These are phyloP conservation scores for Willowsia nigromaculata DNA, from an alignment of 2,888 invertebrate species.

Conservation along the genomic window DNA sequence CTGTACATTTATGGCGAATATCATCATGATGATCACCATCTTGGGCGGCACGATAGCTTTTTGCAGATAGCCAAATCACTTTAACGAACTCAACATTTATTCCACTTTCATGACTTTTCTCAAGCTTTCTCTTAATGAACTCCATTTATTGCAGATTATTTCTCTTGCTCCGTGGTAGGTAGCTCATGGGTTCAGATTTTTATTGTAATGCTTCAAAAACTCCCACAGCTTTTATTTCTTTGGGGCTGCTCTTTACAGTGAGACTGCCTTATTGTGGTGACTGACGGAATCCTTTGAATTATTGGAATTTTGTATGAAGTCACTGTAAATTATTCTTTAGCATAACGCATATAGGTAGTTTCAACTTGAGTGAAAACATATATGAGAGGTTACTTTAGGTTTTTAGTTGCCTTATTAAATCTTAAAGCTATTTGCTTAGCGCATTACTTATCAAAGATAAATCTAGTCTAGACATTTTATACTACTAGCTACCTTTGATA, in stretches of 20 bases:
- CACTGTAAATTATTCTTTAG: no score
- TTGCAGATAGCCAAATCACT: constrained; percentile 21
- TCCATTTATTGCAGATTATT: constrained; percentile 53
- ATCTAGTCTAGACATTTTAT: no score
- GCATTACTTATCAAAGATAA: no score
- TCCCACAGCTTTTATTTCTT: constrained; percentile 5
- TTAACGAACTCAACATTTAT: constrained; percentile 59
- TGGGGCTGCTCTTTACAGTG: not conserved
- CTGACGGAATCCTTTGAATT: not conserved
- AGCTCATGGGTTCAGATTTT: not conserved
- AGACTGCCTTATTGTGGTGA: not conserved
- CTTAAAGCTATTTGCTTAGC: no score
- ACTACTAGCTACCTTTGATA: no score
- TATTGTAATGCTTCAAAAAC: not conserved
- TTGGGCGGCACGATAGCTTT: not conserved
- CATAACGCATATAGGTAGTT: no score
- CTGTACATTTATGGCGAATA: constrained; percentile 6
- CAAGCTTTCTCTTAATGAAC: constrained; percentile 68
- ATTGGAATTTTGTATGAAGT: no score
- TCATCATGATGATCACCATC: not conserved
- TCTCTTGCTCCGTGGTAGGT: constrained; percentile 3
- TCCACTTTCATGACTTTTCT: constrained; percentile 65
- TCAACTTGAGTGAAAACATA: no score
- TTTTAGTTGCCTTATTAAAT: no score
- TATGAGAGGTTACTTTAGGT: no score